Conservation (phyloP, 2,113 vertebrate species). For the Girardinichthys multiradiatus region DNA sequence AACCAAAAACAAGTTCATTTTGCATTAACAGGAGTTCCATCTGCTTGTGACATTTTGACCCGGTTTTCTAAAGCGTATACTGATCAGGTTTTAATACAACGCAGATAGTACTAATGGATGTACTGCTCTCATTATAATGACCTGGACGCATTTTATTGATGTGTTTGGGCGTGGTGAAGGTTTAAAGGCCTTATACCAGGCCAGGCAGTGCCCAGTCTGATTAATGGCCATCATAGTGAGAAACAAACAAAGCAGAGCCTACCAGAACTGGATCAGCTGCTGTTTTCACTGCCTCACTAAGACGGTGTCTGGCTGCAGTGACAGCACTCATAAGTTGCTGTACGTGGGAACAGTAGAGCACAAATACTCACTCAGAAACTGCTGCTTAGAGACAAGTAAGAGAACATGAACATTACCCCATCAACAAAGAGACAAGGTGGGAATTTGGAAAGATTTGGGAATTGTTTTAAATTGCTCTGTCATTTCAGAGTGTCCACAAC, state of each 20-base stretch:
- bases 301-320: too few species aligned
- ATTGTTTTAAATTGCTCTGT: slow-evolving; percentile 1
- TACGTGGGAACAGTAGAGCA: background rate
- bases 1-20: background rate
- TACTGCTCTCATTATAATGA: slow-evolving; percentile 51
- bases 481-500: slow-evolving; percentile 72
- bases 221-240: slow-evolving; percentile 47
- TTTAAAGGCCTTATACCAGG: slow-evolving; percentile 35
- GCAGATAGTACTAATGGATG: slow-evolving; percentile 61
- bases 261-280: slow-evolving; percentile 38
- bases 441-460: background rate
- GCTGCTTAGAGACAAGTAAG: background rate
- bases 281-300: background rate
- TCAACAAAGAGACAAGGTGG: background rate
- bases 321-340: background rate
- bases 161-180: background rate
- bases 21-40: background rate
- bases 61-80: background rate
- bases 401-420: background rate
- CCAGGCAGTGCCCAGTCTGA: slow-evolving; percentile 18
- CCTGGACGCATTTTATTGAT: slow-evolving; percentile 41
- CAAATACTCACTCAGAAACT: background rate
- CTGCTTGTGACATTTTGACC: background rate
- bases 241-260: slow-evolving; percentile 45
- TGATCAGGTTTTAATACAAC: slow-evolving; percentile 30